Evolutionary conservation across 2,797 vertebrate species (phyloP).

Genomic region (Yasuhikotakia modesta): DNA sequence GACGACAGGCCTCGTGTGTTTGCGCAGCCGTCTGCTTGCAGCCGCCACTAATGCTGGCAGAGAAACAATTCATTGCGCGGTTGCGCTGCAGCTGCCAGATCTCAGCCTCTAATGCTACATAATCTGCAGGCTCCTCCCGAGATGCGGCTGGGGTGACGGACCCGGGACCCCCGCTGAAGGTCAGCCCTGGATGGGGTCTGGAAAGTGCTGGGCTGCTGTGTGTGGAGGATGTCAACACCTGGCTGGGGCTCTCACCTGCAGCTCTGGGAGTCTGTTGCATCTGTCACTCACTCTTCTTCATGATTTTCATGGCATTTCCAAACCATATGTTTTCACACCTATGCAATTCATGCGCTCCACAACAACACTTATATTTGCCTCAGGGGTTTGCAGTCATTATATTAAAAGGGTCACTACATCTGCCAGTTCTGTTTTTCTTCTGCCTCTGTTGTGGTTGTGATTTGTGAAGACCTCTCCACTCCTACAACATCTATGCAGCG

Average conservation of each 20-base stretch:
- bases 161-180: slow-evolving; percentile 59
- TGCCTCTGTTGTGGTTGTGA: background rate
- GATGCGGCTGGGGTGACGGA: slow-evolving; percentile 41
- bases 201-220: slow-evolving; percentile 46
- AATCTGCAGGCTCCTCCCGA: slow-evolving; percentile 63
- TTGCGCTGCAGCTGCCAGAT: slow-evolving; percentile 51
- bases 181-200: slow-evolving; percentile 59
- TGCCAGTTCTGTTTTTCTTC: background rate
- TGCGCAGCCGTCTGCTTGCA: slow-evolving; percentile 19
- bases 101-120: slow-evolving; percentile 62
- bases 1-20: slow-evolving; percentile 8
- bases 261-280: slow-evolving; percentile 9
- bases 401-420: slow-evolving; percentile 4
- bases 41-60: slow-evolving; percentile 51
- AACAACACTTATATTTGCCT: background rate
- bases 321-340: background rate
- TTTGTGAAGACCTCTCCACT: slow-evolving; percentile 1
- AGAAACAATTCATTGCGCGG: slow-evolving; percentile 61
- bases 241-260: slow-evolving; percentile 31
- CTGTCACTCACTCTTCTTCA: background rate
- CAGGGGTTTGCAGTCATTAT: background rate
- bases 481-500: background rate
- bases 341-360: background rate
- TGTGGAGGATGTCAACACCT: slow-evolving; percentile 43
- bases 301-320: slow-evolving; percentile 3